Evolutionary conservation across 2,888 invertebrate species (phyloP), one percentile per base, ranked within the genome.

Genomic region (Stegophylla sp.): DNA sequence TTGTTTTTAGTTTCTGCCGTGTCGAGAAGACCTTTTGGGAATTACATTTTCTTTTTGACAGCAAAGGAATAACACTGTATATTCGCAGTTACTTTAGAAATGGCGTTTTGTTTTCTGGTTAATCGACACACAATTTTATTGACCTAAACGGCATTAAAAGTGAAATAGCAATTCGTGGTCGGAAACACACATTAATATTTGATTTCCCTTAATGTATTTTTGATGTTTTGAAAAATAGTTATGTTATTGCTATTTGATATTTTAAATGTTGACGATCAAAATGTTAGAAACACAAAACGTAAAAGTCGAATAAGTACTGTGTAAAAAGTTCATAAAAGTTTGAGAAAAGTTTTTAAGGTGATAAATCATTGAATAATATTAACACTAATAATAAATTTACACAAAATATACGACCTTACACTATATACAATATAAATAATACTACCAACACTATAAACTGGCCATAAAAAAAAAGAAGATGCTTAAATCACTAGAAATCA

Each of bases 1-100:
- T 63, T 79, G 79, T 71, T 71, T 79, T 61, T 17, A 61, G 79
- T 79, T 61, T 51, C 48, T n/a, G n/a, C 56, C 23, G 23, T 10
- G n/a, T n/a, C 48, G 3, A 48, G 15, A 69, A 43, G n/a, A 48
- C 61, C 69, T 79, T 79, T 61, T 15, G 69, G 79, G 61, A 79
- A 79, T 79, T 71, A 23, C 20, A 45, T 69, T 69, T 79, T 41
- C 69, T 66, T 63, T 75, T 63, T 63, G 45, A 56, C 56, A 59
- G 43, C 23, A 26, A 45, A 77, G 71, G 34, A 71, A 79, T 61
- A 71, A 66, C 34, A 66, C 34, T 34, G 71, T 43, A 23, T 48
- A 34, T 34, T 69, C 34, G 28, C 45, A 63, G 34, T 12, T 51
- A 12, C 48, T 79, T 48, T 59, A 67, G 66, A 66, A 56, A 67